A percentile compares a stretch with the other conserved stretches of the same genome.
These are phyloP conservation scores for Chloropsis hardwickii DNA, from an alignment of 2,113 vertebrate species.

Conservation along the genomic window DNA sequence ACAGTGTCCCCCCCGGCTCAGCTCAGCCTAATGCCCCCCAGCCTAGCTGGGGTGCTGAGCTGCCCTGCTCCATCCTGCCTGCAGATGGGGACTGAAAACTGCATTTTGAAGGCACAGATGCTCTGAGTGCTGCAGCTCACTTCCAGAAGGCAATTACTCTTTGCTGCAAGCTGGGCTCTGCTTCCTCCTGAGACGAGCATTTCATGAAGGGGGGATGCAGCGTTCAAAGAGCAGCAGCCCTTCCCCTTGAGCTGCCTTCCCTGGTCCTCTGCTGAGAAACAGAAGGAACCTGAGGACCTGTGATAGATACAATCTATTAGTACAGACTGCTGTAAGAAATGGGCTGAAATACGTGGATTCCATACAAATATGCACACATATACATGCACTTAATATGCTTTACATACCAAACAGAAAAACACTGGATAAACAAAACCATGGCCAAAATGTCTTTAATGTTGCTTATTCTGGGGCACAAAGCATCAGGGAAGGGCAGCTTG, in stretches of 20 bases:
- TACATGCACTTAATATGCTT: neutral
- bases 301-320: neutral
- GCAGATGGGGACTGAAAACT: slow-evolving; percentile 58
- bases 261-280: neutral
- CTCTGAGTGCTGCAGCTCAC: neutral
- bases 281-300: neutral
- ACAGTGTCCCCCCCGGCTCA: neutral
- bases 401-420: neutral
- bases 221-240: neutral
- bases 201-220: neutral
- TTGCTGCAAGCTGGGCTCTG: neutral
- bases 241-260: neutral
- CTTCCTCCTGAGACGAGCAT: neutral
- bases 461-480: neutral
- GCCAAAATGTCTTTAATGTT: neutral
- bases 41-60: neutral
- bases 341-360: neutral
- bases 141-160: neutral
- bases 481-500: neutral
- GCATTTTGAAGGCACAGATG: neutral
- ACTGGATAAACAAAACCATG: neutral
- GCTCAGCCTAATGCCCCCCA: neutral
- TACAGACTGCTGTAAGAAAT: neutral
- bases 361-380: neutral
- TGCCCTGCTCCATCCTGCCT: slow-evolving; percentile 53